Evolutionary conservation across 2,797 vertebrate species (phyloP).

Genomic region (Brotula barbata): DNA sequence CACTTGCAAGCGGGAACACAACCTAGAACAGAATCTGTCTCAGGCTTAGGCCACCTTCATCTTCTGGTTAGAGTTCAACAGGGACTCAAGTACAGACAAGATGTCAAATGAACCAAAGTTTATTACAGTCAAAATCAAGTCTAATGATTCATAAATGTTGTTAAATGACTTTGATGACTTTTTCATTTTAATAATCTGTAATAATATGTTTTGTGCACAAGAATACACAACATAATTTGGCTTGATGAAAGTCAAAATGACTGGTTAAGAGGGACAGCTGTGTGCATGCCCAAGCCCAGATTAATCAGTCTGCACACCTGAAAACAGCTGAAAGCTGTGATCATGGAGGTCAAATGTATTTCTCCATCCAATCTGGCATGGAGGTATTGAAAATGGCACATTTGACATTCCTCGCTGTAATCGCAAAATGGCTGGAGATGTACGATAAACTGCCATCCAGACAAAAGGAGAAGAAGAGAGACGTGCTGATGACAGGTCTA

Average conservation of each 20-base stretch:
- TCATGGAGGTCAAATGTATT: slow-evolving; percentile 51
- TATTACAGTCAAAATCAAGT: too few species aligned
- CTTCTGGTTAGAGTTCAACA: too few species aligned
- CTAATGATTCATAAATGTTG: too few species aligned
- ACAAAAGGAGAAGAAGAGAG: slow-evolving; percentile 54
- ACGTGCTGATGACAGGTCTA: slow-evolving; percentile 70
- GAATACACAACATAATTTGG: neutral
- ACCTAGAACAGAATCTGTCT: too few species aligned
- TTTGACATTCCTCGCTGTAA: slow-evolving; percentile 51
- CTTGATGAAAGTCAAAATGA: slow-evolving; percentile 1
- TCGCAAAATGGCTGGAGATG: slow-evolving; percentile 29
- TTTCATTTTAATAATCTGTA: too few species aligned
- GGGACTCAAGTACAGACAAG: too few species aligned
- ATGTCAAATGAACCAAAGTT: too few species aligned
- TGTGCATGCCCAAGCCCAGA: slow-evolving; percentile 22
- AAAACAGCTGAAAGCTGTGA: slow-evolving; percentile 6
- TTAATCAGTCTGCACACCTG: slow-evolving; percentile 24
- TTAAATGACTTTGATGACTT: too few species aligned
- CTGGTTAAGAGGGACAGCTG: slow-evolving; percentile 25
- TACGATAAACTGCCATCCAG: slow-evolving; percentile 63
- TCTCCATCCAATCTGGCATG: slow-evolving; percentile 42
- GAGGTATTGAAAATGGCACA: slow-evolving; percentile 49
- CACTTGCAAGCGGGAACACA: too few species aligned
- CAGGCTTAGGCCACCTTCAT: too few species aligned
- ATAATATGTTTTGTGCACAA: too few species aligned